These are phyloP conservation scores for Elymnias hypermnestra DNA, from an alignment of 1,140 invertebrate genomes.

Conservation along the genomic window DNA sequence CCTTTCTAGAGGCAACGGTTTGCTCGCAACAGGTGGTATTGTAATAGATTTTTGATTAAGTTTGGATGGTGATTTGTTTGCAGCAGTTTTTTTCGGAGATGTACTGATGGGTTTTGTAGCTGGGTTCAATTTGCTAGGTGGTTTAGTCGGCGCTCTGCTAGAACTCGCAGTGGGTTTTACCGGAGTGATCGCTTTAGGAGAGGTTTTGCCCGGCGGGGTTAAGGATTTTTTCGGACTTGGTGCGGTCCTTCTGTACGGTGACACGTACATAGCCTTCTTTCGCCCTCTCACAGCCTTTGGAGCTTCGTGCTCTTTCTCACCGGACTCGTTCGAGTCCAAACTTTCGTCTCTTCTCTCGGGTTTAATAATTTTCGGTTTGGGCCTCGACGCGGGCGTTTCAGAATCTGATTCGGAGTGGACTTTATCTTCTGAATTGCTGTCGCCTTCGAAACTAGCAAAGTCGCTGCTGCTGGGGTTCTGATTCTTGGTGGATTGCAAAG, in stretches of 20 bases:
- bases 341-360: constrained; percentile 61
- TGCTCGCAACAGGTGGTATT: constrained; percentile 31
- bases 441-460: constrained; percentile 64
- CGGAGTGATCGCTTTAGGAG: constrained; percentile 30
- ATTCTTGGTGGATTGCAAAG: constrained; percentile 35
- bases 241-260: constrained; percentile 73
- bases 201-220: constrained; percentile 25
- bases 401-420: constrained; percentile 60
- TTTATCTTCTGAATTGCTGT: constrained; percentile 75
- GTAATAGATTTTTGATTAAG: constrained; percentile 40
- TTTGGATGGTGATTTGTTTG: constrained; percentile 42
- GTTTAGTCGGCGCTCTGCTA: constrained; percentile 41
- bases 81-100: constrained; percentile 51
- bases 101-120: constrained; percentile 39
- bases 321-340: constrained; percentile 60
- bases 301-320: constrained; percentile 49
- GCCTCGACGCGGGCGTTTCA: constrained; percentile 42
- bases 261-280: constrained; percentile 84
- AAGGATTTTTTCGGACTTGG: constrained; percentile 42
- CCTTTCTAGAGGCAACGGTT: constrained; percentile 78
- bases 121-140: constrained; percentile 33
- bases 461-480: constrained; percentile 56
- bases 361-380: constrained; percentile 79
- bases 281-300: constrained; percentile 85
- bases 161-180: constrained; percentile 30